Evolutionary conservation across 1,140 invertebrate genomes (phyloP).

Genomic region (Zaprionus africanus): DNA sequence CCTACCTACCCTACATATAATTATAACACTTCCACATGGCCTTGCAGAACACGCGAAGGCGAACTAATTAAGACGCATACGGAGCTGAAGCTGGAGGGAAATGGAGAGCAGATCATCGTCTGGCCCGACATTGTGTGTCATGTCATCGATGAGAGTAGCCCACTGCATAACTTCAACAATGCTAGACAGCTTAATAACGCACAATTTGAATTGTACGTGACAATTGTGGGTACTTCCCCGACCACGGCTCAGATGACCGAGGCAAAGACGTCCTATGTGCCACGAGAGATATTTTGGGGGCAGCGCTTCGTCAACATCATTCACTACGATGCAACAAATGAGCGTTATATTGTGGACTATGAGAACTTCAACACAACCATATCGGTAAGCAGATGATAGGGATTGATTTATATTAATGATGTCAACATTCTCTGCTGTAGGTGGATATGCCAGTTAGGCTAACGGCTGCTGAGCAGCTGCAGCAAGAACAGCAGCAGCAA

Average conservation of each 20-base stretch:
- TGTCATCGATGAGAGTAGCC: conserved; percentile 86
- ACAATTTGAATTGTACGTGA: conserved; percentile 93
- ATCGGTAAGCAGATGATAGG: conserved; percentile 49
- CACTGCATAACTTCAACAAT: conserved; percentile 85
- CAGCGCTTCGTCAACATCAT: conserved; percentile 90
- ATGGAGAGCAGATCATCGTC: conserved; percentile 85
- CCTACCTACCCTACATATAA: conserved; percentile 2
- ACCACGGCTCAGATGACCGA: conserved; percentile 91
- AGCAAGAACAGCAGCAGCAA: conserved; percentile 25
- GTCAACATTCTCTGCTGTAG: conserved; percentile 9
- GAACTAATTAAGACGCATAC: conserved; percentile 72
- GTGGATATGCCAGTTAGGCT: conserved; percentile 64
- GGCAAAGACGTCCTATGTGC: conserved; percentile 91
- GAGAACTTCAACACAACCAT: conserved; percentile 95
- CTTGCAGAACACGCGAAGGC: conserved; percentile 72
- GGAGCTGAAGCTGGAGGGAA: conserved; percentile 79
- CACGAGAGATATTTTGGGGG: conserved; percentile 94
- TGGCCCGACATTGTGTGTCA: conserved; percentile 89
- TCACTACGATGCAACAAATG: conserved; percentile 93
- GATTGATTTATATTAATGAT: not conserved
- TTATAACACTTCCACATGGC: conserved; percentile 5
- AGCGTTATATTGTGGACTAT: conserved; percentile 97
- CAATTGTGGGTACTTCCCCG: conserved; percentile 92
- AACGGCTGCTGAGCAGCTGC: conserved; percentile 29
- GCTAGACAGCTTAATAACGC: conserved; percentile 86